phyloP scores from a whole-genome alignment of 2,888 invertebrate genomes.

The Homarus gammarus region DNA sequence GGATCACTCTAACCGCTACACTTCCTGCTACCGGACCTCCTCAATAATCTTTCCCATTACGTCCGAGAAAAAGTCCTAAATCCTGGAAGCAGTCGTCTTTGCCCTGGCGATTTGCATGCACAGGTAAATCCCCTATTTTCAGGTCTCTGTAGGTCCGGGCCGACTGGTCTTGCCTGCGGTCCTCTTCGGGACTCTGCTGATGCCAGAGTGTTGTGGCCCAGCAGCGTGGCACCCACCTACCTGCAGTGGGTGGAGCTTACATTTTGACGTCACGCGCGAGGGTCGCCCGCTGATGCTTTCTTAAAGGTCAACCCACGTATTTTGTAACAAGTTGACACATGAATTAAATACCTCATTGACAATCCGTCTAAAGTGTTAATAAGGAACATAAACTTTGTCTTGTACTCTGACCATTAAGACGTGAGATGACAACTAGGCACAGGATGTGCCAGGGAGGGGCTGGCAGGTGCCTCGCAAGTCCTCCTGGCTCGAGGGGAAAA shows the following conservation, averaged over 20 bases:
- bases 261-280: conserved; percentile 59
- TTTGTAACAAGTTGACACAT: conserved; percentile 17
- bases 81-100: not conserved
- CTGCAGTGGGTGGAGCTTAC: conserved; percentile 22
- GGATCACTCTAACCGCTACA: not conserved
- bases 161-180: not conserved
- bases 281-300: conserved; percentile 52
- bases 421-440: too few relatives aligned
- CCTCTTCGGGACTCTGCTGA: conserved; percentile 2
- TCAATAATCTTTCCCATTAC: not conserved
- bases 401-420: too few relatives aligned
- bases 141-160: not conserved
- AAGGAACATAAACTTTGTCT: too few relatives aligned
- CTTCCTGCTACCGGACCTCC: not conserved
- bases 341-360: not conserved
- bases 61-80: not conserved
- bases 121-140: not conserved
- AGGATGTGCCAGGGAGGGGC: too few relatives aligned
- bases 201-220: conserved; percentile 7
- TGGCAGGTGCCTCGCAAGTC: too few relatives aligned
- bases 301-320: conserved; percentile 43
- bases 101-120: not conserved
- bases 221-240: not conserved
- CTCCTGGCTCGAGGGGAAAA: too few relatives aligned
- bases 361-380: too few relatives aligned